Evolutionary conservation across 2,113 vertebrate genomes (phyloP).

Genomic region (Xenopus tropicalis): DNA sequence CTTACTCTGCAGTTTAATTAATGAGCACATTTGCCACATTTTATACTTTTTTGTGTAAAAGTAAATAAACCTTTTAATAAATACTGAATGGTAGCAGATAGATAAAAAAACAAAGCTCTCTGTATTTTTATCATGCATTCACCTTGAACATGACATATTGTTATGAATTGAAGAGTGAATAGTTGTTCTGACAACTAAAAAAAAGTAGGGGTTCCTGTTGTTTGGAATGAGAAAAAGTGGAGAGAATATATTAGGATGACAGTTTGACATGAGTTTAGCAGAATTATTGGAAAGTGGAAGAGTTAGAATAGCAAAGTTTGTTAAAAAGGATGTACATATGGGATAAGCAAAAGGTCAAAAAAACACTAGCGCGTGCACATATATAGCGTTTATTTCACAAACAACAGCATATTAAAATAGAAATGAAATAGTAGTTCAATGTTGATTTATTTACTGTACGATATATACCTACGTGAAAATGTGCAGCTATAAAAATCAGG

Average conservation of each 20-base stretch:
- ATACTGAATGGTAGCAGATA: too few relatives aligned
- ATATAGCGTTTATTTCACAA: too few relatives aligned
- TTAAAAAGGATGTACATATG: neutral
- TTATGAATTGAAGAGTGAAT: slow-evolving; percentile 34
- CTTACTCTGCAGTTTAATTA: too few relatives aligned
- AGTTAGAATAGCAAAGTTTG: neutral
- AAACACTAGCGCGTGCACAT: neutral
- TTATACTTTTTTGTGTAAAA: too few relatives aligned
- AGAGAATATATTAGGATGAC: slow-evolving; percentile 28
- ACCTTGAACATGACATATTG: slow-evolving; percentile 25
- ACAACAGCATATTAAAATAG: too few relatives aligned
- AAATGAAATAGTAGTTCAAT: too few relatives aligned
- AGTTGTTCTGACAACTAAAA: slow-evolving; percentile 33
- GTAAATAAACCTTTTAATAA: too few relatives aligned
- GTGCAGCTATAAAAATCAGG: too few relatives aligned
- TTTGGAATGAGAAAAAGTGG: slow-evolving; percentile 16
- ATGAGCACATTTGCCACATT: too few relatives aligned
- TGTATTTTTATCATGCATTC: slow-evolving; percentile 29
- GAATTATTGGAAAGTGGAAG: neutral
- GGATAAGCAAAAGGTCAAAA: neutral
- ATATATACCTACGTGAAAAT: too few relatives aligned
- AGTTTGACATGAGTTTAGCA: slow-evolving; percentile 27
- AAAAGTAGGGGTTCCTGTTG: slow-evolving; percentile 32
- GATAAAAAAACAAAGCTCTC: slow-evolving; percentile 13
- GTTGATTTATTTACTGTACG: too few relatives aligned